Conservation (phyloP, 2,888 invertebrate genomes). For the Limnephilus auricula region DNA sequence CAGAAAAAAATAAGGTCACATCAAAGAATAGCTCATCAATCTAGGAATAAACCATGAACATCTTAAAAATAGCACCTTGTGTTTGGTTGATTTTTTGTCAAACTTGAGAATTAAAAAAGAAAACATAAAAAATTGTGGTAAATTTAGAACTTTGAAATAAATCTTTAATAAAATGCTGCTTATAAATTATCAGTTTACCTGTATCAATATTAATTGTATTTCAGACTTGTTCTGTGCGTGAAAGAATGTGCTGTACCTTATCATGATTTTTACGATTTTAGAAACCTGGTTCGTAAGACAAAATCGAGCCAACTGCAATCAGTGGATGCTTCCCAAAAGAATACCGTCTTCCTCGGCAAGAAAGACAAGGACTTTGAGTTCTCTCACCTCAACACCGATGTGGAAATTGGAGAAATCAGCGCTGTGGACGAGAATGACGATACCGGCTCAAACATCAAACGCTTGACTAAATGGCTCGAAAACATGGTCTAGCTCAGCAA, state of each 20-base stretch:
- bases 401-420: conserved; percentile 84
- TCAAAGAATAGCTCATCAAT: too few relatives aligned
- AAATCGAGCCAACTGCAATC: conserved; percentile 89
- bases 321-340: conserved; percentile 81
- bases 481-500: conserved; percentile 18
- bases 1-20: too few relatives aligned
- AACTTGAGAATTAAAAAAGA: neutral
- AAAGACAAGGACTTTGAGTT: conserved; percentile 91
- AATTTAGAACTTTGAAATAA: neutral
- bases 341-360: conserved; percentile 84
- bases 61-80: too few relatives aligned
- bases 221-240: neutral
- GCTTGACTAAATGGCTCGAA: conserved; percentile 61
- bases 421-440: conserved; percentile 77
- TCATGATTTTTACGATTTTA: conserved; percentile 71
- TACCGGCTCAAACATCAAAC: conserved; percentile 58
- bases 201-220: neutral
- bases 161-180: neutral
- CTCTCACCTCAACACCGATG: conserved; percentile 82
- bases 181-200: neutral
- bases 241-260: neutral
- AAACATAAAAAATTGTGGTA: neutral
- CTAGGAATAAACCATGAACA: too few relatives aligned
- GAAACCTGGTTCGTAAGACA: conserved; percentile 91
- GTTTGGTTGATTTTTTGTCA: neutral